Percentiles rank a stretch among this genome's conserved stretches.
phyloP scores from a whole-genome alignment of 2,888 invertebrate species.

The Yponomeuta malinellus region DNA sequence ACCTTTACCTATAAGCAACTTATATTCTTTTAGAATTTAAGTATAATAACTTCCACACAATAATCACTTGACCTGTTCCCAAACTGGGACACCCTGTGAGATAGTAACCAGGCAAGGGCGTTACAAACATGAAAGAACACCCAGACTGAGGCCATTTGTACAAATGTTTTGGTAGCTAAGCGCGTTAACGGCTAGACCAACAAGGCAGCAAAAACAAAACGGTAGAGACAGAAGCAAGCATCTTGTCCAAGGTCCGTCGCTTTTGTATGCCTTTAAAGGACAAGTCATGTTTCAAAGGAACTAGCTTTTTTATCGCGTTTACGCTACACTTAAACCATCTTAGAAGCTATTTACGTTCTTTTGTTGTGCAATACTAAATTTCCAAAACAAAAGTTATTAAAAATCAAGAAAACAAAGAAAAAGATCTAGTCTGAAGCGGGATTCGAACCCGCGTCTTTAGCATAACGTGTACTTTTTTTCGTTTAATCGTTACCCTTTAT shows the following conservation, averaged over 20 bases:
- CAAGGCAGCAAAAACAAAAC: not conserved
- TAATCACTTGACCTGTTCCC: too few relatives aligned
- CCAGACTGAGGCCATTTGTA: too few relatives aligned
- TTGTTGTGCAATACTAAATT: not conserved
- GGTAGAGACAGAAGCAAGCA: constrained; percentile 18
- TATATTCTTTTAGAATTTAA: not conserved
- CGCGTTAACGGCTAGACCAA: too few relatives aligned
- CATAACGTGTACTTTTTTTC: too few relatives aligned
- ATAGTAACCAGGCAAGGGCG: too few relatives aligned
- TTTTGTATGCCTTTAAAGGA: constrained; percentile 7
- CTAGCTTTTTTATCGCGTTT: constrained; percentile 17
- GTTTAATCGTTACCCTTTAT: too few relatives aligned
- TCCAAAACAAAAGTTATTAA: not conserved
- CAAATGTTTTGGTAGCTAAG: too few relatives aligned
- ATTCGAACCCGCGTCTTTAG: too few relatives aligned
- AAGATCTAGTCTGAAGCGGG: not conserved
- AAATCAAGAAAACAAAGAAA: not conserved
- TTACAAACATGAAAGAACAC: too few relatives aligned
- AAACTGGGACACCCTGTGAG: too few relatives aligned
- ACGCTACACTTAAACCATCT: constrained; percentile 7
- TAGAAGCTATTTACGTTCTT: not conserved
- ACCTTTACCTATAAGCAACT: constrained; percentile 11
- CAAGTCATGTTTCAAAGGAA: constrained; percentile 29
- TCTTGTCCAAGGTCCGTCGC: not conserved
- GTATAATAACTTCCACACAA: too few relatives aligned